Evolutionary conservation across 2,888 invertebrate genomes (phyloP), one percentile per base, ranked within the genome.

Genomic region (Lamproptera curius): DNA sequence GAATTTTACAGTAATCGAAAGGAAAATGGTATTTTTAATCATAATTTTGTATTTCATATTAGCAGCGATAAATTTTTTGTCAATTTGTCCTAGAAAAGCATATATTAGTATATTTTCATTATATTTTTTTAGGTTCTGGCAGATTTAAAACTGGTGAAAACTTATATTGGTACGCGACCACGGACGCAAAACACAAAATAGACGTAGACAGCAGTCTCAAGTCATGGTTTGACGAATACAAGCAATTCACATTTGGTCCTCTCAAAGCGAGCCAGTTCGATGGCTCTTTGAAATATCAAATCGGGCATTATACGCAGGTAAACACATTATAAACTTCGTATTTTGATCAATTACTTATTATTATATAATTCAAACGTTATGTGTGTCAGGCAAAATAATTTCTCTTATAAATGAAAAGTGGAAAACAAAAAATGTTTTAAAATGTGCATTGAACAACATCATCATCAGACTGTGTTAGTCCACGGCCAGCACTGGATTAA

Each of bases 251-350:
- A 0, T 84, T 65, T 48, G 67, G 67, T 2, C 61, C 67, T 0
- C 1, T 84, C 14, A 43, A 52, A 0, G 0, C 0, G 0, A 61
- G 54, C 1, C 69, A 79, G 40, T 79, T 81, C 34, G 38, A 48
- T 2, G 51, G 54, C 0, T 50, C 62, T 0, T 42, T 57, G 1
- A 23, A 50, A 1, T 52, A 57, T 10, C 62, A 71, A 40, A 66
- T 78, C 15, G 85, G 83, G 6, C 85, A 86, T 54, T 86, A 83
- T 37, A 85, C 86, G 3, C 85, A 85, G 76, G 86, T 84, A 20
- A 20, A 20, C n/a, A n/a, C n/a, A n/a, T n/a, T n/a, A n/a, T n/a
- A n/a, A n/a, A n/a, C n/a, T n/a, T n/a, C n/a, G n/a, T n/a, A n/a
- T n/a, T n/a, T n/a, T n/a, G n/a, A n/a, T n/a, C n/a, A n/a, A n/a